phyloP scores from a whole-genome alignment of 2,888 invertebrate genomes.

The Pseudococcus jackbeardsleyi region DNA sequence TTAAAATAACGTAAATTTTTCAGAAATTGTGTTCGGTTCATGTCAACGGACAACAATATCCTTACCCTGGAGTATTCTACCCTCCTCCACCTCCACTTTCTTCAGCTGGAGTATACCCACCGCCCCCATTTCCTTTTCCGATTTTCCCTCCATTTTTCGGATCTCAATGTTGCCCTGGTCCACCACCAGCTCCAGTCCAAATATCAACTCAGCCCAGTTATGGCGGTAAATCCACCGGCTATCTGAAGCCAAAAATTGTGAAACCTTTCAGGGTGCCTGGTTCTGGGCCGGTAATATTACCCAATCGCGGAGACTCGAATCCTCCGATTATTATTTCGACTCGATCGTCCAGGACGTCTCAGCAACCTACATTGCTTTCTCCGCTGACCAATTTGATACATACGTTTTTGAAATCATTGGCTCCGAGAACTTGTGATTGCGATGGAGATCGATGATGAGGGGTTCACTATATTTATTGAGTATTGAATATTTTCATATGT shows the following conservation, averaged over 20 bases:
- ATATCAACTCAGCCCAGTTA: not conserved
- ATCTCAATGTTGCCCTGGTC: not conserved
- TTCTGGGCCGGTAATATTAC: not conserved
- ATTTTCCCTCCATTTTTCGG: not conserved
- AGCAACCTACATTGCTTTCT: not conserved
- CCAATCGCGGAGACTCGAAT: not conserved
- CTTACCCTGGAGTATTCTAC: slow-evolving; percentile 12
- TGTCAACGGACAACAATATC: not conserved
- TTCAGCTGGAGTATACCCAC: not conserved
- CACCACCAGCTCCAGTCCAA: not conserved
- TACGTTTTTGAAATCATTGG: slow-evolving; percentile 11
- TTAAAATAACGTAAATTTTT: not conserved
- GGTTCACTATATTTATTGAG: no score
- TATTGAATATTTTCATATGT: no score
- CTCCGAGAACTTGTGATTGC: slow-evolving; percentile 6
- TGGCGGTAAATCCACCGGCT: not conserved
- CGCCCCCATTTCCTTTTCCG: not conserved
- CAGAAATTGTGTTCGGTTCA: not conserved
- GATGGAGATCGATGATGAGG: not conserved
- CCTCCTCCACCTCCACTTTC: not conserved
- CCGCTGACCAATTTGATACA: not conserved
- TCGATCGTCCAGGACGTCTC: not conserved
- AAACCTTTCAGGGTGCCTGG: not conserved
- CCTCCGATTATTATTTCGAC: slow-evolving; percentile 1
- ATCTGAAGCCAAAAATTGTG: not conserved